phyloP scores from a whole-genome alignment of 2,797 vertebrate species.

The Thaleichthys pacificus region DNA sequence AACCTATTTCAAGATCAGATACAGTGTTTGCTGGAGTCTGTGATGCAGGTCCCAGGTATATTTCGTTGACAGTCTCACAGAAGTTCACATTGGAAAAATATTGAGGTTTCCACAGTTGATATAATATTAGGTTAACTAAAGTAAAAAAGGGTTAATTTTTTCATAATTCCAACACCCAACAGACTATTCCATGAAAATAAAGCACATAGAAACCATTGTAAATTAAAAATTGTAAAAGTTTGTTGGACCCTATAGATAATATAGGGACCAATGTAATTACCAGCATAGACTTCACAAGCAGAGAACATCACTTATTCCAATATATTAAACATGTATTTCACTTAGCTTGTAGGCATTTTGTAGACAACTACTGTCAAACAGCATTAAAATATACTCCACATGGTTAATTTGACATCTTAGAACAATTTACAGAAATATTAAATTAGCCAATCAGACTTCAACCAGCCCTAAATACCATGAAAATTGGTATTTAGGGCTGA shows the following conservation, averaged over 20 bases:
- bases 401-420: not conserved
- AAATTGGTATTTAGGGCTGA: not conserved
- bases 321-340: not conserved
- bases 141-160: not conserved
- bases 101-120: not conserved
- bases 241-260: not conserved
- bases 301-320: not conserved
- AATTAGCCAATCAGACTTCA: not conserved
- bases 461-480: not conserved
- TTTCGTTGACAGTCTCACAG: not conserved
- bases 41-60: not conserved
- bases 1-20: not conserved
- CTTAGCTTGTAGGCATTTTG: not conserved
- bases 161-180: not conserved
- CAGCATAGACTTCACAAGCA: too few relatives aligned
- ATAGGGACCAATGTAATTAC: too few relatives aligned
- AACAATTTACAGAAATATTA: not conserved
- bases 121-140: not conserved
- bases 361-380: not conserved
- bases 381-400: not conserved
- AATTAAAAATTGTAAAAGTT: not conserved
- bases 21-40: not conserved
- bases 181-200: too few relatives aligned
- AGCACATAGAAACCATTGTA: not conserved
- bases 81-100: not conserved